phyloP scores from a whole-genome alignment of 2,888 invertebrate genomes.

The Tenthredo distinguenda region DNA sequence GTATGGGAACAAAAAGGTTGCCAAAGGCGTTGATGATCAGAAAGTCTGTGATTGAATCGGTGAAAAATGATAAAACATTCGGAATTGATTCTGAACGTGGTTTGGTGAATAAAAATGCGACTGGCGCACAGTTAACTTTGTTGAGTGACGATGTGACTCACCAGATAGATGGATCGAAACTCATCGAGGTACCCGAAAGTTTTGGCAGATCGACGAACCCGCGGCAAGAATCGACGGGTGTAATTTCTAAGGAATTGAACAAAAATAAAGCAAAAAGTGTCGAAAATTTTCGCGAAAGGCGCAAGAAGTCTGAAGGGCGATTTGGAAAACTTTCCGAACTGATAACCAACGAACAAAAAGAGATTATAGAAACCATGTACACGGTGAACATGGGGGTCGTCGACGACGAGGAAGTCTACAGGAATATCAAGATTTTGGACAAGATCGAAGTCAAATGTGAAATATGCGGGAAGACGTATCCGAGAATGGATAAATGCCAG shows the following conservation, averaged over 20 bases:
- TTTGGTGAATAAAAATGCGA: neutral
- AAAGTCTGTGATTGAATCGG: slow-evolving; percentile 41
- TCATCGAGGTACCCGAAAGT: neutral
- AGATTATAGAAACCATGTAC: slow-evolving; percentile 67
- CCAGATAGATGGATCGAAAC: neutral
- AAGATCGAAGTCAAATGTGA: slow-evolving; percentile 67
- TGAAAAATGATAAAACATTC: slow-evolving; percentile 25
- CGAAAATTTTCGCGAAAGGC: slow-evolving; percentile 33
- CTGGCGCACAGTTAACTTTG: neutral
- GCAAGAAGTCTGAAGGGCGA: slow-evolving; percentile 57
- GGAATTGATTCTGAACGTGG: neutral
- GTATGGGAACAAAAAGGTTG: slow-evolving; percentile 24
- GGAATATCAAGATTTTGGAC: slow-evolving; percentile 62
- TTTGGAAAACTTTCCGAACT: slow-evolving; percentile 68
- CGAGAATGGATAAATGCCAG: slow-evolving; percentile 70
- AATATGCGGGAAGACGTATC: slow-evolving; percentile 65
- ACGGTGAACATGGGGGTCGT: slow-evolving; percentile 66
- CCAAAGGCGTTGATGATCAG: slow-evolving; percentile 23
- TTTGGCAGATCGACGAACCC: neutral
- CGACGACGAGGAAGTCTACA: slow-evolving; percentile 62
- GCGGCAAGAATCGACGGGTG: neutral
- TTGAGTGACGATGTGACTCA: neutral
- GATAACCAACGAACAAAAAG: slow-evolving; percentile 69
- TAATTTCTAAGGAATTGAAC: neutral
- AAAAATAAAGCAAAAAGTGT: neutral